phyloP scores from a whole-genome alignment of 2,888 invertebrate species.

The Sialis lutaria region DNA sequence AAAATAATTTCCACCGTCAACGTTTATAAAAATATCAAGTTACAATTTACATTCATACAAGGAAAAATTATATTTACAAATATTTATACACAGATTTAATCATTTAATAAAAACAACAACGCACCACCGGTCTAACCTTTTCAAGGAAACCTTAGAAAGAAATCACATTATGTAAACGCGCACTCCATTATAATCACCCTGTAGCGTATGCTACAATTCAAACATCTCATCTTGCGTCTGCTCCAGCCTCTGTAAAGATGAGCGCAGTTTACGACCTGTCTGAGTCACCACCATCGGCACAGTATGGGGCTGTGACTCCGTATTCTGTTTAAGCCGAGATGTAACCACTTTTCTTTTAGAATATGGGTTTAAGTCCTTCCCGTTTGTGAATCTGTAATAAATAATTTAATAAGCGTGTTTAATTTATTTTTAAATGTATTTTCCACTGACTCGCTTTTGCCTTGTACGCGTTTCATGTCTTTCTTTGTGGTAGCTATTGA shows the following conservation, averaged over 20 bases:
- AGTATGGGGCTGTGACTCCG: slow-evolving; percentile 11
- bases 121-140: too few species aligned
- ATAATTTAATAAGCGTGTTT: slow-evolving; percentile 3
- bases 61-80: too few species aligned
- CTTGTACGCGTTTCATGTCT: slow-evolving; percentile 63
- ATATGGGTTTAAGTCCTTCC: slow-evolving; percentile 7
- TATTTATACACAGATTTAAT: too few species aligned
- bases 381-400: slow-evolving; percentile 11
- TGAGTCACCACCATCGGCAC: slow-evolving; percentile 50
- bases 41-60: too few species aligned
- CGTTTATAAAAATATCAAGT: too few species aligned
- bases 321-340: slow-evolving; percentile 22
- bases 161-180: too few species aligned
- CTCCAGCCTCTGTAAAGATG: slow-evolving; percentile 65
- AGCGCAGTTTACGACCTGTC: slow-evolving; percentile 62
- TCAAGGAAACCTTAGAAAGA: too few species aligned
- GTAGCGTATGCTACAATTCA: slow-evolving; percentile 60
- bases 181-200: too few species aligned
- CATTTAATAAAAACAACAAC: too few species aligned
- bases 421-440: slow-evolving; percentile 1
- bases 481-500: slow-evolving; percentile 70
- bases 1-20: too few species aligned
- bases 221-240: slow-evolving; percentile 79
- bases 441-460: slow-evolving; percentile 63
- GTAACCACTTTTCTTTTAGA: slow-evolving; percentile 20